Evolutionary conservation across 1,140 invertebrate species (phyloP), one percentile per base, ranked within the genome.

Genomic region (Xylocopa sonorina): DNA sequence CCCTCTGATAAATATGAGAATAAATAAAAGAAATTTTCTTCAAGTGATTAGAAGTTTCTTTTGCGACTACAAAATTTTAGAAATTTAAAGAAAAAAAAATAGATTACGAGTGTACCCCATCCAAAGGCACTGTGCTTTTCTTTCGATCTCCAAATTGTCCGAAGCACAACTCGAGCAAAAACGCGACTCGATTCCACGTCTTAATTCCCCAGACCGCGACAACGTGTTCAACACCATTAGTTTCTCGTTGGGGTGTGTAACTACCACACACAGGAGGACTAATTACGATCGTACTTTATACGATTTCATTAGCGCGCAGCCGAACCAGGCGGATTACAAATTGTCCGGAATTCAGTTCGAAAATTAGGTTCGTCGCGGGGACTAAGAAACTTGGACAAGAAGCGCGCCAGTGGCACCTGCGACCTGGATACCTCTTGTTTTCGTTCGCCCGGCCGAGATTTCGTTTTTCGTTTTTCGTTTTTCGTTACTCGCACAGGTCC

Each of bases 391-490:
- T 34, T 38, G 10, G 14, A 63, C 18, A 46, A 29, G 66, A 66
- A 82, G 73, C 73, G 82, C 82, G 38, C 62, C 46, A n/a, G n/a
- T 55, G 46, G 60, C 46, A 68, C 43, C 48, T 50, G 62, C 66
- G 16, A 50, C n/a, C 50, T 2, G 10, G 16, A 63, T 55, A 46
- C 10, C 0, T 9, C 48, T 21, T 53, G n/a, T 64, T 75, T 55
- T 51, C 50, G 63, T 43, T 68, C 27, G 21, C n/a, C n/a, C n/a
- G 6, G 48, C 24, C n/a, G 62, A 43, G 43, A 67, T 76, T 67
- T 67, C 34, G 34, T 24, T 29, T 18, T 27, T 32, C 62, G 55
- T n/a, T 41, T 68, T 76, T 76, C 63, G 57, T 76, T 76, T 55
- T 76, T 76, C 73, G 68, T 67, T 75, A 55, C 29, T 46, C 41